A percentile compares a stretch with the other conserved stretches of the same genome.
Evolutionary conservation across 1,140 invertebrate species (phyloP).

Genomic region (Elymnias hypermnestra): DNA sequence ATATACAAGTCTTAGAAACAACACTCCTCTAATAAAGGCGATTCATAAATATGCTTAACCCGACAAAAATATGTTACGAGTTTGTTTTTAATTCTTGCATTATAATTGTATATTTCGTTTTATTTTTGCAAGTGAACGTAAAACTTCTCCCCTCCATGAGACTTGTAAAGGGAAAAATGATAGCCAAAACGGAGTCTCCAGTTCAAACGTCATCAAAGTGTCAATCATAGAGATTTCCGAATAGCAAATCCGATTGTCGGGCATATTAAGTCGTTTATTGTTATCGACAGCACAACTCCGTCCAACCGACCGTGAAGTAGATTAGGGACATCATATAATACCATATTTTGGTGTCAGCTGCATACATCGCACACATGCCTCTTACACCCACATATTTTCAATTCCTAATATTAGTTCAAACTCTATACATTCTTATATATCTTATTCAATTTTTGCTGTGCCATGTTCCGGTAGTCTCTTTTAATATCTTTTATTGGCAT

Average conservation of each 20-base stretch:
- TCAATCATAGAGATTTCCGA: conserved; percentile 70
- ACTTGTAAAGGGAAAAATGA: conserved; percentile 39
- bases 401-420: too few species aligned
- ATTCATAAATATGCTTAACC: too few species aligned
- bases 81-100: too few species aligned
- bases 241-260: conserved; percentile 74
- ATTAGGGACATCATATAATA: conserved; percentile 73
- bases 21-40: too few species aligned
- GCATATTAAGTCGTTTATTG: conserved; percentile 73
- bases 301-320: conserved; percentile 63
- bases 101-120: too few species aligned
- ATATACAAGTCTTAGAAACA: too few species aligned
- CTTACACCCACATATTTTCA: conserved; percentile 14
- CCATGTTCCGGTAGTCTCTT: too few species aligned
- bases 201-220: conserved; percentile 64
- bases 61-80: too few species aligned
- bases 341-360: conserved; percentile 71
- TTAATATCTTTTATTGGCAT: too few species aligned
- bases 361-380: conserved; percentile 57
- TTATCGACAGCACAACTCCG: conserved; percentile 60
- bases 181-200: conserved; percentile 39
- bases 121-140: too few species aligned
- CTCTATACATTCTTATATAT: too few species aligned
- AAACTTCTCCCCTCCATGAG: conserved; percentile 20
- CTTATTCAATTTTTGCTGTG: too few species aligned